A percentile compares a stretch with the other conserved stretches of the same genome.
These are phyloP conservation scores for Elgaria multicarinata DNA, from an alignment of 2,113 vertebrate species.

Conservation along the genomic window DNA sequence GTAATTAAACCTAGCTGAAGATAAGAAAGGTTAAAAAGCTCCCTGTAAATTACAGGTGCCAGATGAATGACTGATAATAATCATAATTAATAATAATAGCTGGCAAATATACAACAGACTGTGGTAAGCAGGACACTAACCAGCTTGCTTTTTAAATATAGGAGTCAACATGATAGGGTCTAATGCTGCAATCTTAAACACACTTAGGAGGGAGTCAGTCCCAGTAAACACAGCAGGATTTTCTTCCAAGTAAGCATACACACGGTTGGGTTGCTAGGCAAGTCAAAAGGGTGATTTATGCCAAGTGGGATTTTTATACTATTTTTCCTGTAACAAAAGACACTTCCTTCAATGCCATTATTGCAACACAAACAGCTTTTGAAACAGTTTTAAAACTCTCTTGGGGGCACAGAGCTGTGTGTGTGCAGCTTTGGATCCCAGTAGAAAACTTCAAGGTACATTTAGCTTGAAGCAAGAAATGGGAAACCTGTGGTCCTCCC, in stretches of 20 bases:
- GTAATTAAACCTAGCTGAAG: constrained; percentile 1
- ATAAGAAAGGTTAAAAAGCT: not conserved
- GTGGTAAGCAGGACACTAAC: not conserved
- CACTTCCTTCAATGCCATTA: not conserved
- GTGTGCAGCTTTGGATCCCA: not conserved
- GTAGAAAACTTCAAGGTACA: not conserved
- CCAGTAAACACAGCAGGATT: not conserved
- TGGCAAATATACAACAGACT: not conserved
- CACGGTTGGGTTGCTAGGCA: not conserved
- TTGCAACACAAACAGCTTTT: not conserved
- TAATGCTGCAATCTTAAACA: not conserved
- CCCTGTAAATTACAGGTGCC: not conserved
- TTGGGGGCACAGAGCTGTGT: not conserved
- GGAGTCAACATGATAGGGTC: not conserved
- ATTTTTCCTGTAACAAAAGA: not conserved
- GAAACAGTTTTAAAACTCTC: not conserved
- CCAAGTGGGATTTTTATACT: not conserved
- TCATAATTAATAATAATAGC: not conserved
- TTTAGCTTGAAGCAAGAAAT: not conserved
- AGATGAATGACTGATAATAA: not conserved
- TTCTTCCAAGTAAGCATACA: not conserved
- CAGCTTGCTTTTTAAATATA: not conserved
- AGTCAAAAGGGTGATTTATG: not conserved
- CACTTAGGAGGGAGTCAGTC: not conserved
- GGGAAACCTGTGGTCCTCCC: too few relatives aligned